phyloP scores from a whole-genome alignment of 1,140 invertebrate genomes.

The Hycleus cichorii region DNA sequence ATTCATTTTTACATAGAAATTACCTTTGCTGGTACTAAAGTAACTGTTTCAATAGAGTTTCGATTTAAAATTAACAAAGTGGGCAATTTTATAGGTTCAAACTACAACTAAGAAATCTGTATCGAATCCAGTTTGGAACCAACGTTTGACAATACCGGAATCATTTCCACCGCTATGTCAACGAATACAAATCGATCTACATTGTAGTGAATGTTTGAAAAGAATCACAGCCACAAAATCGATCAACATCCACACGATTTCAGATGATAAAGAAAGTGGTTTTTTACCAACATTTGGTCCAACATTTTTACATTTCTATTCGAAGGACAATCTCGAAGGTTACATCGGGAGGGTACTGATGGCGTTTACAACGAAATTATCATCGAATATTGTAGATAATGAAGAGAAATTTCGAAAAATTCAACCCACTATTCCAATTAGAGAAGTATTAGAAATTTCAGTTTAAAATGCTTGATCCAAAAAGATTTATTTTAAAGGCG shows the following conservation, averaged over 20 bases:
- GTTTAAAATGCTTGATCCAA: too few relatives aligned
- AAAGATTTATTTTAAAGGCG: too few relatives aligned
- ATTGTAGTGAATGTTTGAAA: conserved; percentile 19
- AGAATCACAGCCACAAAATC: conserved; percentile 1
- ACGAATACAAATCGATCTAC: conserved; percentile 41
- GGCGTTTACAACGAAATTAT: conserved; percentile 45
- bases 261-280: conserved; percentile 32
- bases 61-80: not conserved
- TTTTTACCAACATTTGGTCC: conserved; percentile 71
- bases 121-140: conserved; percentile 41
- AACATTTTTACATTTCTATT: conserved; percentile 63
- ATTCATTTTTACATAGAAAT: conserved; percentile 32
- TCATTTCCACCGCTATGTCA: conserved; percentile 46
- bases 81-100: conserved; percentile 32
- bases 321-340: conserved; percentile 43
- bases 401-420: too few relatives aligned
- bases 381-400: too few relatives aligned
- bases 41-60: conserved; percentile 22
- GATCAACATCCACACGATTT: conserved; percentile 41
- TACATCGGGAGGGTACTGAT: conserved; percentile 53
- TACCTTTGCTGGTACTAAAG: conserved; percentile 41
- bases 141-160: conserved; percentile 44
- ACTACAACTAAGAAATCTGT: conserved; percentile 39
- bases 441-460: too few relatives aligned
- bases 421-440: too few relatives aligned